phyloP scores from a whole-genome alignment of 2,113 vertebrate species.

The Cynocephalus volans region DNA sequence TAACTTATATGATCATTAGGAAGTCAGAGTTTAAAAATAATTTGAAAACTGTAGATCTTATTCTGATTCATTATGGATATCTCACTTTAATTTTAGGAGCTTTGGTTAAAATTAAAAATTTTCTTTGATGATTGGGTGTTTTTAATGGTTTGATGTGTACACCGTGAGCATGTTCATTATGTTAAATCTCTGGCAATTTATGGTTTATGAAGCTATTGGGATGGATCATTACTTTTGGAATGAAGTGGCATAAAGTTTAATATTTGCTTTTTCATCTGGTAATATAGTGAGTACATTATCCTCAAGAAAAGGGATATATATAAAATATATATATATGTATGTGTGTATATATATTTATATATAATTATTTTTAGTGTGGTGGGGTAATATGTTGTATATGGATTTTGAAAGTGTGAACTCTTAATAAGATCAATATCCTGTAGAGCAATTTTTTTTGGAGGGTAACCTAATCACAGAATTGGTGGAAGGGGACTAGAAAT shows the following conservation, averaged over 20 bases:
- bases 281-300: not conserved
- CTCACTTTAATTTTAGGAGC: not conserved
- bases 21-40: conserved; percentile 62
- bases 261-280: not conserved
- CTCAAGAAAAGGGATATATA: not conserved
- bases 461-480: not conserved
- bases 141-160: not conserved
- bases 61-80: not conserved
- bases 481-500: not conserved
- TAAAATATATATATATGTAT: too few relatives aligned
- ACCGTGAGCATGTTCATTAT: not conserved
- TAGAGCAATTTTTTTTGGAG: not conserved
- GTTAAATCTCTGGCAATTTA: not conserved
- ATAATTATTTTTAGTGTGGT: not conserved
- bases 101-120: conserved; percentile 37
- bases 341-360: too few relatives aligned
- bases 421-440: not conserved
- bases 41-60: not conserved
- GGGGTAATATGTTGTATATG: not conserved
- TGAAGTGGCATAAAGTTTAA: not conserved
- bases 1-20: conserved; percentile 12
- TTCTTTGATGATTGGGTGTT: not conserved
- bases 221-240: not conserved
- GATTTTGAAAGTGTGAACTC: not conserved
- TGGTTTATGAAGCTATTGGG: not conserved